These are phyloP conservation scores for Dermochelys coriacea DNA, from an alignment of 2,797 vertebrate species.

Conservation along the genomic window DNA sequence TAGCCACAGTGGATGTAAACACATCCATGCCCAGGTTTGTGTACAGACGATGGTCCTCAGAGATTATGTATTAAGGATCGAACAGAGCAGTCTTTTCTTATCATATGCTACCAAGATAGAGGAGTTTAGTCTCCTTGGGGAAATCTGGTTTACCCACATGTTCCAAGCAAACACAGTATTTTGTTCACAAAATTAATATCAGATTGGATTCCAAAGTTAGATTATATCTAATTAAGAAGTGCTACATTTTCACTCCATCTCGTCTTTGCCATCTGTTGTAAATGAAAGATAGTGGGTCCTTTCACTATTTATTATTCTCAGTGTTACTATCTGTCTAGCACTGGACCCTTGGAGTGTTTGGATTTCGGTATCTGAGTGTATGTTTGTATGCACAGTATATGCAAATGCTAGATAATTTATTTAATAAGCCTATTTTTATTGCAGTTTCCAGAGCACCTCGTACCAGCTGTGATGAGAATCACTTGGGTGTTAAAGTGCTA, in stretches of 20 bases:
- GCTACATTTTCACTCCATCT: not conserved
- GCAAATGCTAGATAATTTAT: conserved; percentile 62
- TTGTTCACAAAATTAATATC: not conserved
- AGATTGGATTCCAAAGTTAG: not conserved
- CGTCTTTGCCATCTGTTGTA: not conserved
- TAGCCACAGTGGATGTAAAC: not conserved
- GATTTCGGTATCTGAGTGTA: not conserved
- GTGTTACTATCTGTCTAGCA: not conserved
- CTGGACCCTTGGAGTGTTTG: not conserved
- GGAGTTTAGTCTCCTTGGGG: not conserved
- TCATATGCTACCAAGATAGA: not conserved
- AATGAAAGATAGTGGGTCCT: not conserved
- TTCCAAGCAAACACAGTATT: not conserved
- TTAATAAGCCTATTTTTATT: conserved; percentile 61
- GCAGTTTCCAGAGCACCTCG: conserved; percentile 64
- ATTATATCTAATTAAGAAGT: not conserved
- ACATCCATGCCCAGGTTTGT: not conserved
- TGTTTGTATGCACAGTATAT: not conserved
- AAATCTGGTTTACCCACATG: not conserved
- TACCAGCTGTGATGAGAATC: conserved; percentile 74
- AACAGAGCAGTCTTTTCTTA: not conserved
- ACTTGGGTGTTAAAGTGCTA: conserved; percentile 71
- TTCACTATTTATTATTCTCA: not conserved
- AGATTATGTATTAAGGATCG: not conserved
- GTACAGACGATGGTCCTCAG: not conserved